Percentiles rank a stretch among this genome's conserved stretches.
Evolutionary conservation across 2,888 invertebrate genomes (phyloP).

Genomic region (Caenorhabditis sinica): DNA sequence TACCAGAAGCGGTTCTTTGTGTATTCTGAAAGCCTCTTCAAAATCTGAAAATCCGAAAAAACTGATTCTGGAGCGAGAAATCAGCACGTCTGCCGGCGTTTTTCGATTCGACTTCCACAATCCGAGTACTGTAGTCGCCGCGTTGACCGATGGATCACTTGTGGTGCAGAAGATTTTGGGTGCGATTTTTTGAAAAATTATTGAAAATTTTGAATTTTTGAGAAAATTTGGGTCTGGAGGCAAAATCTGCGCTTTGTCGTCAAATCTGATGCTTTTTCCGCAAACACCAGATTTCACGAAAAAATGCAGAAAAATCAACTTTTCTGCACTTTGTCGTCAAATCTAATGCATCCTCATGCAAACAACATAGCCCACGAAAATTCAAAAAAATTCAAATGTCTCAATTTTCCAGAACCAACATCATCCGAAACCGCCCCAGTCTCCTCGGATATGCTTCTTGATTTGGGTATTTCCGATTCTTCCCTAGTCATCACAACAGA

Average conservation of each 20-base stretch:
- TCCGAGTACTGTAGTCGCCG: conserved; percentile 61
- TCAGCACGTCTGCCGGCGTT: conserved; percentile 71
- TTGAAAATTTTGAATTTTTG: background rate
- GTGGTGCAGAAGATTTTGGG: conserved; percentile 58
- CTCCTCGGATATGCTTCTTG: conserved; percentile 69
- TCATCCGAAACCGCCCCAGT: conserved; percentile 57
- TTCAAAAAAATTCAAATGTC: background rate
- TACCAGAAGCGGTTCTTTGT: conserved; percentile 62
- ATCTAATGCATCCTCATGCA: background rate
- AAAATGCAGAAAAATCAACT: background rate
- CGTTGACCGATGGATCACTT: conserved; percentile 70
- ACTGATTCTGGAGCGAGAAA: conserved; percentile 30
- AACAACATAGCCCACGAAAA: background rate
- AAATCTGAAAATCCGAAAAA: background rate
- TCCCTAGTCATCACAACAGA: conserved; percentile 59
- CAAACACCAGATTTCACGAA: background rate
- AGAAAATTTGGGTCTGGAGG: background rate
- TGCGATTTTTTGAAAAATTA: background rate
- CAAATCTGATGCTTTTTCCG: background rate
- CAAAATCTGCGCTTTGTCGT: background rate
- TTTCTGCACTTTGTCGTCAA: background rate
- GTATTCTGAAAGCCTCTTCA: conserved; percentile 30
- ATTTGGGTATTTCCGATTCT: conserved; percentile 61
- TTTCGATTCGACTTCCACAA: conserved; percentile 73
- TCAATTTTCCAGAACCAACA: conserved; percentile 35